These are phyloP conservation scores for Drosophila leontia DNA, from an alignment of 1,140 invertebrate genomes.

Conservation along the genomic window DNA sequence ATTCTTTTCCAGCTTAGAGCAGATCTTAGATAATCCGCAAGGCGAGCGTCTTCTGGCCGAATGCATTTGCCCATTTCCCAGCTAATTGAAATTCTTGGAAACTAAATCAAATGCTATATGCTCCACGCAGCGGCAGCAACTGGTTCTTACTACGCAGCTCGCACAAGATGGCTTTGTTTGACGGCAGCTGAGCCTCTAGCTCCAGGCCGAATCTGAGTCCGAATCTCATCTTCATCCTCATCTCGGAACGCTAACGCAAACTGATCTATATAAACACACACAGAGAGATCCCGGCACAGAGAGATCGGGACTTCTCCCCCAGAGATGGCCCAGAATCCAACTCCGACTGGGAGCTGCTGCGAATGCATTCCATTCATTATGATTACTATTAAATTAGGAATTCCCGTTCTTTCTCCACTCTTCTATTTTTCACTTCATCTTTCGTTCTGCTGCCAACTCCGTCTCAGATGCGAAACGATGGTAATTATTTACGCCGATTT, in stretches of 20 bases:
- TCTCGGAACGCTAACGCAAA: slow-evolving; percentile 37
- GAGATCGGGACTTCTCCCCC: slow-evolving; percentile 10
- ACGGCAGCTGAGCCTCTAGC: slow-evolving; percentile 9
- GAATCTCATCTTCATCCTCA: slow-evolving; percentile 32
- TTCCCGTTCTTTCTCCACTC: slow-evolving; percentile 55
- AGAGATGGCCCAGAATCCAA: slow-evolving; percentile 38
- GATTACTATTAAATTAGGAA: slow-evolving; percentile 69
- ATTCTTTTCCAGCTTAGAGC: slow-evolving; percentile 52
- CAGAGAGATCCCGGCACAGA: not conserved
- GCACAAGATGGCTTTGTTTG: slow-evolving; percentile 20
- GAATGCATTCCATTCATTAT: slow-evolving; percentile 66
- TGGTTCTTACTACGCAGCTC: slow-evolving; percentile 42
- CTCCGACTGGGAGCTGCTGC: slow-evolving; percentile 36
- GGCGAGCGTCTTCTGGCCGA: slow-evolving; percentile 31
- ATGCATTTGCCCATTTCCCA: slow-evolving; percentile 46
- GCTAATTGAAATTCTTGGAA: slow-evolving; percentile 62
- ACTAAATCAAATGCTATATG: slow-evolving; percentile 54
- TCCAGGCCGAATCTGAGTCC: not conserved
- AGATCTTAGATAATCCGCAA: slow-evolving; percentile 59
- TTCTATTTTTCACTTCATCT: slow-evolving; percentile 38
- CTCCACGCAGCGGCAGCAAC: slow-evolving; percentile 29
- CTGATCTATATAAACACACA: slow-evolving; percentile 29
- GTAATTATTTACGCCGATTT: slow-evolving; percentile 68
- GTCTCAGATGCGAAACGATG: slow-evolving; percentile 48
- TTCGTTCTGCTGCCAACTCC: slow-evolving; percentile 44